These are phyloP conservation scores for Phrynocephalus versicolor DNA, from an alignment of 2,113 vertebrate species.

Conservation along the genomic window DNA sequence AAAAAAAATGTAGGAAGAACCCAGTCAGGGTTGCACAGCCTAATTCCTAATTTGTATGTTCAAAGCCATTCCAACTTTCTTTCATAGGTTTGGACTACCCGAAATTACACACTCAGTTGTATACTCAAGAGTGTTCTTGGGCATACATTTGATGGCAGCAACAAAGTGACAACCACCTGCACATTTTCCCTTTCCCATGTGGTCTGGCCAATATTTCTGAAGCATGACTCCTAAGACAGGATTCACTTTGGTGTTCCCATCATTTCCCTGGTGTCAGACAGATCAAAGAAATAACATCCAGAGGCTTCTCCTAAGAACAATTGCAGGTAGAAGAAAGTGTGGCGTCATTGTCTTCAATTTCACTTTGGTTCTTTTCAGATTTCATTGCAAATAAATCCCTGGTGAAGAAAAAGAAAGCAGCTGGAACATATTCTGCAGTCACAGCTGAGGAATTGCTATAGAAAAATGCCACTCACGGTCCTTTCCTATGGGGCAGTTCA, in stretches of 20 bases:
- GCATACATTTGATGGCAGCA: too few species aligned
- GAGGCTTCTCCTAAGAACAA: too few species aligned
- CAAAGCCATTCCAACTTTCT: too few species aligned
- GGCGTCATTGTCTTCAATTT: conserved; percentile 36
- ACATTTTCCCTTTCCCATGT: too few species aligned
- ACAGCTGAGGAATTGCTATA: conserved; percentile 13
- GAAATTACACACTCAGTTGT: too few species aligned
- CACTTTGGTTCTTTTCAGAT: conserved; percentile 24
- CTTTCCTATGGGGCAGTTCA: not conserved
- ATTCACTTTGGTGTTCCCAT: conserved; percentile 55
- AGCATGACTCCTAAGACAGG: conserved; percentile 55
- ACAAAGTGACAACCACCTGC: too few species aligned
- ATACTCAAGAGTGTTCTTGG: too few species aligned
- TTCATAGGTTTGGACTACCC: too few species aligned
- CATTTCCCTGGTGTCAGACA: conserved; percentile 63
- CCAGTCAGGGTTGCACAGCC: too few species aligned
- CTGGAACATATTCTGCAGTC: conserved; percentile 29
- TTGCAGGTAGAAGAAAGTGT: conserved; percentile 32
- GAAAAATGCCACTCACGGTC: not conserved
- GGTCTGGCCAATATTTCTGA: not conserved
- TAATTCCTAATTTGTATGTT: too few species aligned
- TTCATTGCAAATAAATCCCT: not conserved
- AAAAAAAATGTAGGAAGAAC: too few species aligned
- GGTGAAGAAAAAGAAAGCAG: conserved; percentile 37
- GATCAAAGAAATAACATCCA: conserved; percentile 63